phyloP scores from a whole-genome alignment of 2,888 invertebrate genomes.

The Parapristionchus giblindavisi region DNA sequence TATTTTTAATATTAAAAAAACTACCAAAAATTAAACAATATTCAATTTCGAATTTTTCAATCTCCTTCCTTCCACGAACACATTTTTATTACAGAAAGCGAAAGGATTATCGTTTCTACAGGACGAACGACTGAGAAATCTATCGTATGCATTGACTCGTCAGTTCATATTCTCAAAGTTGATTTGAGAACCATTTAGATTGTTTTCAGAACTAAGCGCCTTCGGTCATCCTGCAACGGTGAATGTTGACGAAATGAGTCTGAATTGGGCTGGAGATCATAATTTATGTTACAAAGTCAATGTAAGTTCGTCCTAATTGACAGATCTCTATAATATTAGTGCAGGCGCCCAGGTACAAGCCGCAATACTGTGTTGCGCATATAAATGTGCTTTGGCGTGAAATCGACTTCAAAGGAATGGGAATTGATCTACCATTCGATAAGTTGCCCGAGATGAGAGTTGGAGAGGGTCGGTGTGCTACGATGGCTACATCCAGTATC shows the following conservation, averaged over 20 bases:
- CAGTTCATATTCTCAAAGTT: too few species aligned
- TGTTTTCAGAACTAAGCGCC: neutral
- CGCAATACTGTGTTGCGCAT: neutral
- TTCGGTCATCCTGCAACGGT: slow-evolving; percentile 5
- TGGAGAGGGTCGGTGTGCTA: neutral
- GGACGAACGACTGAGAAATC: too few species aligned
- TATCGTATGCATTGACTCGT: too few species aligned
- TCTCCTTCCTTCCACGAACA: too few species aligned
- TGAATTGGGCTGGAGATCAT: slow-evolving; percentile 7
- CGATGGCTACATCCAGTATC: neutral
- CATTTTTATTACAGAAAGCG: too few species aligned
- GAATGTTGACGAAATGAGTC: neutral
- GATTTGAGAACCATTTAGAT: too few species aligned
- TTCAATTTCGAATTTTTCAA: too few species aligned
- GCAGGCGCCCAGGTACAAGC: neutral
- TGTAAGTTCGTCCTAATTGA: neutral
- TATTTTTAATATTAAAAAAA: too few species aligned
- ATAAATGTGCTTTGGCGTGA: neutral
- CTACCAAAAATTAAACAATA: too few species aligned
- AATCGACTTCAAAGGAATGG: neutral
- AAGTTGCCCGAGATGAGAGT: neutral
- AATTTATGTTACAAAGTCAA: slow-evolving; percentile 6
- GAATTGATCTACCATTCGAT: too few species aligned
- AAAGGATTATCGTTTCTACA: too few species aligned
- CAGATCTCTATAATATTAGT: neutral